Evolutionary conservation across 2,797 vertebrate genomes (phyloP).

Genomic region (Scleropages formosus): DNA sequence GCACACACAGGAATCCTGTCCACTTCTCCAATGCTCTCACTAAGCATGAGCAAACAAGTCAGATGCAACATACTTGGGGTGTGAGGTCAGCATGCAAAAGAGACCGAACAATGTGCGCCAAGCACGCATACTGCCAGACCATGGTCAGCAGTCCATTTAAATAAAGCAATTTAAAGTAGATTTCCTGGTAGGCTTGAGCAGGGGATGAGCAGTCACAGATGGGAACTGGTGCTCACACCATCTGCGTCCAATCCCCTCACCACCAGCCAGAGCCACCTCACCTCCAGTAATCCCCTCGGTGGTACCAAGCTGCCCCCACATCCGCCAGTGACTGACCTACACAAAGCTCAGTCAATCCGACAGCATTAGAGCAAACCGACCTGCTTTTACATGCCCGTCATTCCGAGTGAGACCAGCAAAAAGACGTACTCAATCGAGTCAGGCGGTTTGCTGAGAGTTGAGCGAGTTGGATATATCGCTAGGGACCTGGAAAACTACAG

Average conservation of each 20-base stretch:
- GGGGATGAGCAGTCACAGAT: slow-evolving; percentile 40
- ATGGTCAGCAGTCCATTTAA: slow-evolving; percentile 8
- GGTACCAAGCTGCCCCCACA: slow-evolving; percentile 23
- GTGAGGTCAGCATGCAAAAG: slow-evolving; percentile 11
- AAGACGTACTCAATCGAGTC: not conserved
- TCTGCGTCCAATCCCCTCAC: slow-evolving; percentile 42
- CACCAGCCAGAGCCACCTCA: slow-evolving; percentile 35
- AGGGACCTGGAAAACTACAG: not conserved
- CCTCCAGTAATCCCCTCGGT: slow-evolving; percentile 34
- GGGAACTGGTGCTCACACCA: slow-evolving; percentile 34
- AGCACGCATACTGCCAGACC: not conserved
- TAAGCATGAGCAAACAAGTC: not conserved
- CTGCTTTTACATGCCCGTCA: not conserved
- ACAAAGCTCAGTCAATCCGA: not conserved
- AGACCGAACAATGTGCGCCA: not conserved
- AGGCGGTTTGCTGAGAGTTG: not conserved
- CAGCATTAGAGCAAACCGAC: not conserved
- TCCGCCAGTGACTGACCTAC: not conserved
- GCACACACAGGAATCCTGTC: slow-evolving; percentile 1
- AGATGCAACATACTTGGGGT: slow-evolving; percentile 2
- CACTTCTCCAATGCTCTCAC: not conserved
- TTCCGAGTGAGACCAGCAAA: not conserved
- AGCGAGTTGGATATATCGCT: not conserved
- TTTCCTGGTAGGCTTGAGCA: slow-evolving; percentile 45
- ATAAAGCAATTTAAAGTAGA: slow-evolving; percentile 41